Base-by-base conservation (phyloP, 53 echinoderm and acorn worm genomes). In the Antedon mediterranea region DNA sequence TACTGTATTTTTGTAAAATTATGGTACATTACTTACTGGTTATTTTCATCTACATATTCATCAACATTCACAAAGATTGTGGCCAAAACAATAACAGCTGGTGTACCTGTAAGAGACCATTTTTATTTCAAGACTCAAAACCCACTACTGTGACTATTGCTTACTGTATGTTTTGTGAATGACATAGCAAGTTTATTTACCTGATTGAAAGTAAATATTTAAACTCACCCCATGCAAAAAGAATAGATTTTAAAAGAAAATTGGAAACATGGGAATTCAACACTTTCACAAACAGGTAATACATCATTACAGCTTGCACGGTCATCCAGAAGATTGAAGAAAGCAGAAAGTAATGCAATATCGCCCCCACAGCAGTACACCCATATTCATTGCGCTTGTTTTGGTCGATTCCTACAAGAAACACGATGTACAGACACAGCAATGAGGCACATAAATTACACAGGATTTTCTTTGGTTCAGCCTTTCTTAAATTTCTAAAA, bases 281-380 rank as follows among this genome's bases (percentile, higher is more conserved):
- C n/a, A 93, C 76, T 31, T 28, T 79, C 32, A 93, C 90, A 75
- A 93, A 93, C 71, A 88, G 85, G 14, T 90, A 70, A 75, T 93
- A 93, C 93, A 93, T 93, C 81, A 72, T n/a, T n/a, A n/a, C n/a
- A n/a, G n/a, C n/a, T n/a, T n/a, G n/a, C n/a, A n/a, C n/a, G n/a
- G n/a, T n/a, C 93, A 93, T 93, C 93, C 93, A 93, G 34, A 84
- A 82, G 43, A 90, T 28, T 23, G 90, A 83, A 5, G 90, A 86
- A 75, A 93, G 78, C 34, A 83, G 78, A 90, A 93, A 93, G 84
- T 82, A 90, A 75, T 93, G 93, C 30, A 93, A 80, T 43, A 93
- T 71, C 78, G 79, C 86, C 0, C 87, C 93, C 32, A 86, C 86
- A 30, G 84, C 71, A 73, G 83, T 81, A 32, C 93, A 93, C 3